Evolutionary conservation across 1,140 invertebrate species (phyloP), one percentile per base, ranked within the genome.

Genomic region (Asbolus verrucosus): DNA sequence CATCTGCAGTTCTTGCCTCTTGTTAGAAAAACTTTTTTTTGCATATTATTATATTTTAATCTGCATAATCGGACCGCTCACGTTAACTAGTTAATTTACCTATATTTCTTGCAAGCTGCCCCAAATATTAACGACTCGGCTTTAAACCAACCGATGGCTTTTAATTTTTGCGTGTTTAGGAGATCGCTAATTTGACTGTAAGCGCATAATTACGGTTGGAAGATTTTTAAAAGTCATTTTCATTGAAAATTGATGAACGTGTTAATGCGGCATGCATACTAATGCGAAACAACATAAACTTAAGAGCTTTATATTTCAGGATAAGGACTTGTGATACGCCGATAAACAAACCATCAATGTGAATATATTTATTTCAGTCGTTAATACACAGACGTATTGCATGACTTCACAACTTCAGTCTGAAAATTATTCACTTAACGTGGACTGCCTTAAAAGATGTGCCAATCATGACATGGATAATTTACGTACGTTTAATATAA

Each of bases 1-100:
- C 24, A 27, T 27, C 24, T 27, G 24, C 24, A 27, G 24, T 8
- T 27, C 8, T 27, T 27, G 24, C 24, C 24, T 4, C 24, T 27
- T 8, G 8, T 3, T 27, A 8, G 8, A 27, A 8, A 27, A 27
- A 27, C 24, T 27, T 27, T 27, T 36, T 36, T 36, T 36, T 36
- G 33, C 6, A 36, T 27, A 36, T 36, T 11, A 36, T 21, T 50
- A 46, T 6, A 9, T 21, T 50, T 50, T 50, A 19, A 50, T 50
- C 43, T 21, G 15, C 18, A 50, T 13, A 50, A 50, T 50, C 43
- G 21, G 19, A 50, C 18, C 5, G 15, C 4, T 50, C n/a, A 50
- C 21, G 16, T 19, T 50, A 50, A 50, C 16, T 50, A 21, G 43
- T 24, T 50, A 50, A 50, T 50, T 50, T 50, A n/a, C 43, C 19